Base-by-base conservation (phyloP, 2,888 invertebrate genomes). In the Tryphoninae sp. region DNA sequence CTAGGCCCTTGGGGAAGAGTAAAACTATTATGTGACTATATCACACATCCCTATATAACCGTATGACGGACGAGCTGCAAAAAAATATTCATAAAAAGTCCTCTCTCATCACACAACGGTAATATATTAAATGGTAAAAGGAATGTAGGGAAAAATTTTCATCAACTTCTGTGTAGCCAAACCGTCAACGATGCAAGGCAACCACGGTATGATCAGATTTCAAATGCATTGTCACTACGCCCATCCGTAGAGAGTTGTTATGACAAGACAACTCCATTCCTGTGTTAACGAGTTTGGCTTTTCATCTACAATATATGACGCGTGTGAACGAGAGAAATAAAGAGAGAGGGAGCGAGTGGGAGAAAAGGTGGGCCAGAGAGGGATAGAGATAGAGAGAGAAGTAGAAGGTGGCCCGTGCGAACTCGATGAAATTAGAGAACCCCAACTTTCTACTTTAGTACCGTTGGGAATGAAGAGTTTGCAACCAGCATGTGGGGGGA, bases 371-470 rank as follows among this genome's bases (percentile, higher is more conserved):
- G 8, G 22, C 8, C 7, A 19, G 19, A 19, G 16, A 19, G 53
- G 16, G 13, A 45, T 4, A 45, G 45, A 45, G 45, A 45, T 42
- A 64, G 42, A 72, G 8, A 72, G 49, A 59, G n/a, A 45, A 16
- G 19, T 62, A 2, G 49, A 23, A n/a, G 62, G 78, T 45, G 76
- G 64, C 65, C 76, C 73, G 78, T 22, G 78, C 65, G 73, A 77
- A 79, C 74, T 80, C 73, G 74, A 84, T 82, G 79, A 84, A 84
- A 84, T 84, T 81, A 83, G 82, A 81, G 80, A 77, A 80, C 69
- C 49, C 53, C 65, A 83, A 83, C 79, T 84, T 84, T 82, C 73
- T 59, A 55, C 69, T 69, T 59, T 58, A 69, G 59, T 65, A 51
- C 80, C 73, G 64, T 69, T 73, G 77, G 82, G 82, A 77, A 69